A percentile compares a stretch with the other conserved stretches of the same genome.
phyloP scores from a whole-genome alignment of 2,888 invertebrate genomes.

The Epistrophe grossulariae region DNA sequence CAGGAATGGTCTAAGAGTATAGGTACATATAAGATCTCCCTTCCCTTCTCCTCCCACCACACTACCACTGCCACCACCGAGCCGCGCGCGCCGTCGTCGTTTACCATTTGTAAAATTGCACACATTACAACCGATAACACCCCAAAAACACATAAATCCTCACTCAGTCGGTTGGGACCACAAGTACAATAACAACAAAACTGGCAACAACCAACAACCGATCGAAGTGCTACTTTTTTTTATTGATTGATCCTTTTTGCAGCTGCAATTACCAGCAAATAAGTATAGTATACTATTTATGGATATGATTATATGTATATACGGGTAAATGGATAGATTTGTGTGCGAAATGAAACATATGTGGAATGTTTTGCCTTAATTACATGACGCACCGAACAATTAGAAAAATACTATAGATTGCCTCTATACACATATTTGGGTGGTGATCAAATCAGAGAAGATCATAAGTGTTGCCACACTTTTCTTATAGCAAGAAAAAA shows the following conservation, averaged over 20 bases:
- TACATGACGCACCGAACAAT: slow-evolving; percentile 74
- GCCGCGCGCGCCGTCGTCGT: too few species aligned
- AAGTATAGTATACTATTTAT: not conserved
- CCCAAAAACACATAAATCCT: slow-evolving; percentile 75
- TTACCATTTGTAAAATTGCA: slow-evolving; percentile 61
- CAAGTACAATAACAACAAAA: slow-evolving; percentile 18
- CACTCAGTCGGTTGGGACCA: slow-evolving; percentile 42
- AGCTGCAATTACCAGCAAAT: slow-evolving; percentile 69
- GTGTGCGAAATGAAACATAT: not conserved
- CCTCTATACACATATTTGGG: slow-evolving; percentile 9
- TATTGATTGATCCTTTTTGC: slow-evolving; percentile 75
- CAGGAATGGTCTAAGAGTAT: slow-evolving; percentile 32
- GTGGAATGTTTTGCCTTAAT: slow-evolving; percentile 62
- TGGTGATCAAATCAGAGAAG: slow-evolving; percentile 2
- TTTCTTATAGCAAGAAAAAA: too few species aligned
- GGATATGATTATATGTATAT: not conserved
- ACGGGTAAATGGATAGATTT: not conserved
- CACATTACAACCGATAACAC: slow-evolving; percentile 75
- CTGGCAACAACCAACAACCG: slow-evolving; percentile 53
- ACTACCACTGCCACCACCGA: not conserved
- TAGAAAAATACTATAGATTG: slow-evolving; percentile 60
- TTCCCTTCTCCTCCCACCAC: slow-evolving; percentile 9
- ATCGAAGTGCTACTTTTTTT: slow-evolving; percentile 68
- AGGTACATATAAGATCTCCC: not conserved
- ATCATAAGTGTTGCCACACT: slow-evolving; percentile 20